Conservation (phyloP, 2,797 vertebrate species). For the Ibycter americanus region DNA sequence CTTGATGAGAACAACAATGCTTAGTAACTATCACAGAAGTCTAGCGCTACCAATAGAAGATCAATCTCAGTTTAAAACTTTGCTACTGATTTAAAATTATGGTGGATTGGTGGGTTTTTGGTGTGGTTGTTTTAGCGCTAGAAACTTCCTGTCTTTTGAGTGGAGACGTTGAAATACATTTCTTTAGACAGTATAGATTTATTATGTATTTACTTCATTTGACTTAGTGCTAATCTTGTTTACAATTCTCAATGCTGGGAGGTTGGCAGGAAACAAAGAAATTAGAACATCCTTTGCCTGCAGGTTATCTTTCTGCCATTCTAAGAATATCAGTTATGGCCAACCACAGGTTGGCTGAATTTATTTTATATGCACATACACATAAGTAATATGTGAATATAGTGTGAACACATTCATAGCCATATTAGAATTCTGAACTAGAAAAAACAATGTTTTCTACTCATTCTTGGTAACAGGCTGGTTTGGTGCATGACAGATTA, state of each 20-base stretch:
- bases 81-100: not conserved
- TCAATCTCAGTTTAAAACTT: not conserved
- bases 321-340: not conserved
- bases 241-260: not conserved
- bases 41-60: not conserved
- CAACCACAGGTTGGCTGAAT: not conserved
- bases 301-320: not conserved
- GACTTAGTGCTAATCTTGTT: not conserved
- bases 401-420: not conserved
- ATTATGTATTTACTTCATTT: not conserved
- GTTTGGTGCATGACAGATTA: not conserved
- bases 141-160: not conserved
- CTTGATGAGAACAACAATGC: not conserved
- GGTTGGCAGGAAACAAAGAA: not conserved
- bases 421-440: not conserved
- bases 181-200: not conserved
- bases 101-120: no score
- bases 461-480: not conserved
- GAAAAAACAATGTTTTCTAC: not conserved
- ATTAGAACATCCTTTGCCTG: conserved; percentile 24
- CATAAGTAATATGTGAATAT: not conserved
- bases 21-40: not conserved
- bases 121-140: not conserved
- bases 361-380: not conserved
- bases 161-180: not conserved